Evolutionary conservation across 1,140 invertebrate species (phyloP).

Genomic region (Drosophila kanapiae): DNA sequence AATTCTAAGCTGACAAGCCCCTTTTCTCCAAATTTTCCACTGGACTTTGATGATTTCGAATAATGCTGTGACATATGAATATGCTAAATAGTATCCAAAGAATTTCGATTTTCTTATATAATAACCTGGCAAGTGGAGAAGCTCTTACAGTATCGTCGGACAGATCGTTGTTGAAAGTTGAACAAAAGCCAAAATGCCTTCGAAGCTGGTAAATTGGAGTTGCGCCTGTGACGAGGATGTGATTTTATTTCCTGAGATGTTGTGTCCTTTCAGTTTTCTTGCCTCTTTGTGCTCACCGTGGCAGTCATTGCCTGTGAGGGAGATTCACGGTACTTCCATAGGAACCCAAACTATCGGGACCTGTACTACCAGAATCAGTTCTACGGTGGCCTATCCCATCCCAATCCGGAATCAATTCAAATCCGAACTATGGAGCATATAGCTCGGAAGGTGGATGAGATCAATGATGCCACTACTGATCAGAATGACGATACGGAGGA

Average conservation of each 20-base stretch:
- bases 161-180: conserved; percentile 42
- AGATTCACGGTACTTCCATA: conserved; percentile 46
- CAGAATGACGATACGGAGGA: conserved; percentile 86
- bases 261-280: conserved; percentile 39
- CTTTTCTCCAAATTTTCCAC: conserved; percentile 17
- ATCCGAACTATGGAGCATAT: conserved; percentile 42
- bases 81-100: too few species aligned
- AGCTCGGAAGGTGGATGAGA: conserved; percentile 58
- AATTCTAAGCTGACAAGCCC: conserved; percentile 71
- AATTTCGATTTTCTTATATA: conserved; percentile 59
- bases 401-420: conserved; percentile 47
- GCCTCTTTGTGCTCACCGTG: conserved; percentile 43
- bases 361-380: conserved; percentile 73
- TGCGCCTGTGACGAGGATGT: not conserved
- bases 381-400: conserved; percentile 68
- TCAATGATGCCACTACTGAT: not conserved
- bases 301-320: conserved; percentile 44
- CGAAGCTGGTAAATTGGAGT: conserved; percentile 58
- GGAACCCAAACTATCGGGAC: conserved; percentile 59
- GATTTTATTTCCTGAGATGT: not conserved
- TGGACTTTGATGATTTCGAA: conserved; percentile 28
- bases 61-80: too few species aligned
- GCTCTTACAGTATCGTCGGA: conserved; percentile 61
- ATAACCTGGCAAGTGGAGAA: conserved; percentile 19
- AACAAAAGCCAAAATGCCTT: conserved; percentile 40